Conservation (phyloP, 2,888 invertebrate genomes). For the Phaedon cochleariae region DNA sequence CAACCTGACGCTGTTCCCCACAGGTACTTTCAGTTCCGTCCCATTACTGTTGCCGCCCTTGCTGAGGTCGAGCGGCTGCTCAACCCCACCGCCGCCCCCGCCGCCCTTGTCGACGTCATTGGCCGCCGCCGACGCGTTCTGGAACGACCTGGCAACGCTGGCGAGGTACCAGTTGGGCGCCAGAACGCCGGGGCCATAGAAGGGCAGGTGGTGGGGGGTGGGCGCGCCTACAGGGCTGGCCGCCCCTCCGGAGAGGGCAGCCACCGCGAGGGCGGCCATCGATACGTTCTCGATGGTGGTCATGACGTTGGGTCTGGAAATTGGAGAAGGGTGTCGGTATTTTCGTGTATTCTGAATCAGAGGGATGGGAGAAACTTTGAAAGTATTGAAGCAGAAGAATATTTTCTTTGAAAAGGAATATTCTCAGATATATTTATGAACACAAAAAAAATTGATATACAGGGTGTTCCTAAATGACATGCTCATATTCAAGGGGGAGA, state of each 20-base stretch:
- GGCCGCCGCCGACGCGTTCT: constrained; percentile 50
- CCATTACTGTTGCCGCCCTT: constrained; percentile 65
- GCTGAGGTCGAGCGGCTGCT: constrained; percentile 88
- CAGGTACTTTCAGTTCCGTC: constrained; percentile 41
- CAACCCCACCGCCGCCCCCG: constrained; percentile 59
- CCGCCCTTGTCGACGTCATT: constrained; percentile 43
- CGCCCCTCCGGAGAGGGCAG: constrained; percentile 69
- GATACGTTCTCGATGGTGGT: constrained; percentile 68
- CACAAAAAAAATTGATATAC: too few relatives aligned
- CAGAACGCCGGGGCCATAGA: constrained; percentile 56
- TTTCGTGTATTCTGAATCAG: neutral
- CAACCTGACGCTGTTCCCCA: constrained; percentile 56
- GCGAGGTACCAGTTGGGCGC: constrained; percentile 59
- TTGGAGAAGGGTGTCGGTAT: too few relatives aligned
- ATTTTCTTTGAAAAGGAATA: too few relatives aligned
- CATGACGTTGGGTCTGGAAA: constrained; percentile 61
- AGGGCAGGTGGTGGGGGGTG: constrained; percentile 56
- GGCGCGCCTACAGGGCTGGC: constrained; percentile 45
- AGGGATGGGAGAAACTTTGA: too few relatives aligned
- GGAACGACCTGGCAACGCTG: constrained; percentile 65
- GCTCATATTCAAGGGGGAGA: too few relatives aligned
- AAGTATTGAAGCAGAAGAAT: too few relatives aligned
- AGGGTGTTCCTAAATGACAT: too few relatives aligned
- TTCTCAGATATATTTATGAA: too few relatives aligned
- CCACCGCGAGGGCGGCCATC: constrained; percentile 74